phyloP scores from a whole-genome alignment of 2,888 invertebrate genomes.

The Drosophila pseudotakahashii region DNA sequence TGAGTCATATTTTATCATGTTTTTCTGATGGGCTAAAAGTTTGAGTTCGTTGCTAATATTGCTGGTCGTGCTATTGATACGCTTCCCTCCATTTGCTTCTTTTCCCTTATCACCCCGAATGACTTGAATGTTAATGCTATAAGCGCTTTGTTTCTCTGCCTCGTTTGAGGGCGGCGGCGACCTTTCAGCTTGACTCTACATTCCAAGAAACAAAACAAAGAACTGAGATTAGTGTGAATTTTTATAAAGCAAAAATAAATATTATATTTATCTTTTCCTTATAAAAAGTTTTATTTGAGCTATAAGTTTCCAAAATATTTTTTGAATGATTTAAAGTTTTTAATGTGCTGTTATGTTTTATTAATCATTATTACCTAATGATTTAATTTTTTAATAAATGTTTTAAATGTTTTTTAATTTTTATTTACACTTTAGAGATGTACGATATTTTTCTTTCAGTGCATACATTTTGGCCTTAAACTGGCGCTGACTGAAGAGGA shows the following conservation, averaged over 20 bases:
- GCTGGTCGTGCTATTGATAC: slow-evolving; percentile 61
- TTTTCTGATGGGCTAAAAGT: slow-evolving; percentile 40
- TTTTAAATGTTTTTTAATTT: background rate
- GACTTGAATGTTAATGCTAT: slow-evolving; percentile 40
- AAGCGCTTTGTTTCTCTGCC: slow-evolving; percentile 15
- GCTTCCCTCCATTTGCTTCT: background rate
- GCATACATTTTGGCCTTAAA: slow-evolving; percentile 57
- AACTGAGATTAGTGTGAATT: no score
- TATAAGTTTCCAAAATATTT: no score
- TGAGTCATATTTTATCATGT: slow-evolving; percentile 15
- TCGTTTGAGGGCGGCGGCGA: slow-evolving; percentile 62
- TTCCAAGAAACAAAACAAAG: slow-evolving; percentile 5
- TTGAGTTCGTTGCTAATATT: slow-evolving; percentile 58
- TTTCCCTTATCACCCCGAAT: slow-evolving; percentile 20
- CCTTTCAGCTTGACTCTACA: slow-evolving; percentile 55
- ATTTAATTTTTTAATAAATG: background rate
- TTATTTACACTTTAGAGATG: background rate
- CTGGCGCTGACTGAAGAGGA: slow-evolving; percentile 40
- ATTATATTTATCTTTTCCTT: no score
- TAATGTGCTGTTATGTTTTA: no score
- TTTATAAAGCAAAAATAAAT: no score
- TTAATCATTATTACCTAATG: background rate
- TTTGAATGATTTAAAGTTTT: no score
- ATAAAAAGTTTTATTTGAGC: no score
- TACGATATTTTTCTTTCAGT: slow-evolving; percentile 18